Base-by-base conservation (phyloP, 2,797 vertebrate species). In the Falco columbarius region DNA sequence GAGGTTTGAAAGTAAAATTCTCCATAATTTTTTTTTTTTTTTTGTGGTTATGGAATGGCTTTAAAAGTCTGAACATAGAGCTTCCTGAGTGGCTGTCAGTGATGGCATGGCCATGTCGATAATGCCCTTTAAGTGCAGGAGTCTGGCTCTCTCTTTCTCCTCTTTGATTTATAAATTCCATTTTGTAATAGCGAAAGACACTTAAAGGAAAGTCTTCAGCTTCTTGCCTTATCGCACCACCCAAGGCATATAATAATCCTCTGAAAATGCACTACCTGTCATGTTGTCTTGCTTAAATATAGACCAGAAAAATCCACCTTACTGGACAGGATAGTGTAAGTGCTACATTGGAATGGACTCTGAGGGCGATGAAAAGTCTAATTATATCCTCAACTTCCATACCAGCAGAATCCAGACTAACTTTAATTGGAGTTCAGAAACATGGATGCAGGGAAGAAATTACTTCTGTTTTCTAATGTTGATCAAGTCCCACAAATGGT, bases 221-320 rank as follows among this genome's bases (percentile, higher is more conserved):
- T 85, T 95, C 84, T 90, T 92, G 32, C 76, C 51, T 95, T 89
- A 65, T 89, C 77, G 66, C 76, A 68, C 86, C 54, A 94, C 42
- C 85, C 59, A 74, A 89, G 89, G 68, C 56, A 89, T 86, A 42
- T 92, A 97, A 96, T 97, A 98, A 97, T 91, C 56, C 77, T 91
- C 68, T 85, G 95, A 91, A 97, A 98, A 96, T 89, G 92, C 55
- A 80, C 40, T 68, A 59, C 63, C 93, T 97, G 97, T 96, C 97
- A 93, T 93, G 81, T 97, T 73, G 89, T 91, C 86, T 66, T 96
- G 87, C 81, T 93, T 97, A 97, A 97, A 95, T 87, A 96, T n/a
- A 97, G 91, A 77, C 32, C 89, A 94, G 94, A 91, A 93, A 94
- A 82, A 71, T 68, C 63, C 92, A 61, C 88, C 65, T 11, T 47